These are phyloP conservation scores for Eudasyphora cyanicolor DNA, from an alignment of 2,888 invertebrate species.

Conservation along the genomic window DNA sequence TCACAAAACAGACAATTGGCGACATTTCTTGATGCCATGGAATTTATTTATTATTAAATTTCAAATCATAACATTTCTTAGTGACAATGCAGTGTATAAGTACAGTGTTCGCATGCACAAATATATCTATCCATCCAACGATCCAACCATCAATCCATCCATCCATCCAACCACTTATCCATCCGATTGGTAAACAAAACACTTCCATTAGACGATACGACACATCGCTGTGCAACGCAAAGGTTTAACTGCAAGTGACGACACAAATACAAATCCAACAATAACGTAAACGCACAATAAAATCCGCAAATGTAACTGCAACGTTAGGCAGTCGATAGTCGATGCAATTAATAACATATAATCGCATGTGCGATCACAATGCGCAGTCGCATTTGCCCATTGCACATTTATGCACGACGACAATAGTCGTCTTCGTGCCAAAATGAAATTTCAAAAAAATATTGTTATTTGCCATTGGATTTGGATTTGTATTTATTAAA, in stretches of 20 bases:
- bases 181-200: neutral
- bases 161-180: neutral
- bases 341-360: neutral
- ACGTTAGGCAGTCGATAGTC: neutral
- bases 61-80: constrained; percentile 25
- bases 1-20: constrained; percentile 5
- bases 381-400: neutral
- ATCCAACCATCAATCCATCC: no score
- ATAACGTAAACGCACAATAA: neutral
- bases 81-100: neutral
- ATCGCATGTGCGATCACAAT: neutral
- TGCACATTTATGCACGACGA: neutral
- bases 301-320: neutral
- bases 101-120: no score
- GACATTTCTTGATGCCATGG: neutral
- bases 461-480: no score
- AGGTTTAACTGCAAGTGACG: constrained; percentile 25
- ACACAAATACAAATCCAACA: neutral
- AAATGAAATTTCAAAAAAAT: no score
- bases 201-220: neutral
- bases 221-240: neutral
- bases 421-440: no score
- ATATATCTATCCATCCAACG: no score
- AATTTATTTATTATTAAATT: constrained; percentile 23
- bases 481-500: no score